Evolutionary conservation across 2,113 vertebrate species (phyloP), one percentile per base, ranked within the genome.

Genomic region (Erythrocebus patas): DNA sequence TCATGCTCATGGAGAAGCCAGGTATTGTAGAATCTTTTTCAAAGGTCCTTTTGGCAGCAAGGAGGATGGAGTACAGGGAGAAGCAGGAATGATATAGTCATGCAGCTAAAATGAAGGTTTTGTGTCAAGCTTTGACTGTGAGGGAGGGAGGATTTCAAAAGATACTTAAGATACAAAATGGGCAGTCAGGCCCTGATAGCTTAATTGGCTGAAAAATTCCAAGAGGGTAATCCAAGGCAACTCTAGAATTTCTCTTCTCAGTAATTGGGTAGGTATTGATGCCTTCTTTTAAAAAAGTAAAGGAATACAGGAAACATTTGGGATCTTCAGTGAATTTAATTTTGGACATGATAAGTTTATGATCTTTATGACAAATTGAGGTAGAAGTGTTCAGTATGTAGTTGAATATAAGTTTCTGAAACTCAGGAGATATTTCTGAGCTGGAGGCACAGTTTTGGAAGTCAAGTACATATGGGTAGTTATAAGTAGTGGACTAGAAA

Each of bases 321-420:
- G 50, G 40, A 14, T 91, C 48, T 76, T 16, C 59, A 76, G 48
- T 66, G 35, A 93, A 40, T 91, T 94, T 91, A 91, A 48, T 94
- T 96, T 94, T 95, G 70, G 38, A 38, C 57, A 16, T 35, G 57
- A 43, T 64, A 59, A 70, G 22, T 83, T 95, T 93, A n/a, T 94
- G 61, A 18, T 95, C 79, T 35, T 23, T 11, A 27, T 75, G 82
- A 95, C 30, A 95, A 82, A 38, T 88, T 86, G 12, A 82, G 45
- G 13, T 82, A 91, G 55, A 80, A 87, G 2, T 8, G 6, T 55
- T 82, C 38, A 59, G 11, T 78, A 66, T 82, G 6, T 82, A 96
- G 6, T 89, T 82, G 13, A 78, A 22, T 89, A 0, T 86, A 76
- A 45, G 11, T 87, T 92, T 94, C 52, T 90, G 81, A 87, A 66